Evolutionary conservation across 2,888 invertebrate species (phyloP).

Genomic region (Spodoptera littoralis): DNA sequence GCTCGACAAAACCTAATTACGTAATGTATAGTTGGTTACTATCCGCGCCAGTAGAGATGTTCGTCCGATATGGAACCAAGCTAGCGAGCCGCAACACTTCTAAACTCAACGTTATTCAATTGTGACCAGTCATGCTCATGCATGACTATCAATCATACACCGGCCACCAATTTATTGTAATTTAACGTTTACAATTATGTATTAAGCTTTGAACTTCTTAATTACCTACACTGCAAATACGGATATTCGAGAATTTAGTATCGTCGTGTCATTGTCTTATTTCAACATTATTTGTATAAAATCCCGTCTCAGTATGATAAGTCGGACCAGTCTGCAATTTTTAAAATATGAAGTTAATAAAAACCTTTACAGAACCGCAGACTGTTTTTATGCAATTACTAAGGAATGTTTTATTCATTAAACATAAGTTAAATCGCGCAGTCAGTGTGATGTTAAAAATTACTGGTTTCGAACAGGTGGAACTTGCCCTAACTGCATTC

Average conservation of each 20-base stretch:
- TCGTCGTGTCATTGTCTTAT: constrained; percentile 17
- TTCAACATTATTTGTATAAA: too few relatives aligned
- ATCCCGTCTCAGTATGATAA: too few relatives aligned
- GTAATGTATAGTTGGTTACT: constrained; percentile 54
- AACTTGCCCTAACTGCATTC: constrained; percentile 69
- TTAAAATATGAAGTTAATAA: constrained; percentile 9
- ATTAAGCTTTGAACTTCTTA: constrained; percentile 28
- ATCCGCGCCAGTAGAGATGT: constrained; percentile 36
- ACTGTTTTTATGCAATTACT: constrained; percentile 21
- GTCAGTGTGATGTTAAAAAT: constrained; percentile 59
- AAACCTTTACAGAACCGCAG: constrained; percentile 19
- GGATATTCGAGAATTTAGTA: constrained; percentile 11
- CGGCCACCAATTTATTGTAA: constrained; percentile 54
- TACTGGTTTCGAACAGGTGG: constrained; percentile 73
- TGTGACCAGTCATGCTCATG: constrained; percentile 57
- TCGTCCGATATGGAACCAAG: constrained; percentile 28
- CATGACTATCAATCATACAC: constrained; percentile 62
- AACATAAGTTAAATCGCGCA: constrained; percentile 53
- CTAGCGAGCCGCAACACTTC: constrained; percentile 47
- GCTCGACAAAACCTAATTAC: constrained; percentile 65
- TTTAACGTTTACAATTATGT: constrained; percentile 43
- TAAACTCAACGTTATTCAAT: constrained; percentile 56
- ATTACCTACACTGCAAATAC: constrained; percentile 28
- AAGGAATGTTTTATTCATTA: constrained; percentile 54
- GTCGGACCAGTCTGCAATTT: constrained; percentile 1